These are phyloP conservation scores for Amblyopsis rosae DNA, from an alignment of 2,113 vertebrate genomes.

Conservation along the genomic window DNA sequence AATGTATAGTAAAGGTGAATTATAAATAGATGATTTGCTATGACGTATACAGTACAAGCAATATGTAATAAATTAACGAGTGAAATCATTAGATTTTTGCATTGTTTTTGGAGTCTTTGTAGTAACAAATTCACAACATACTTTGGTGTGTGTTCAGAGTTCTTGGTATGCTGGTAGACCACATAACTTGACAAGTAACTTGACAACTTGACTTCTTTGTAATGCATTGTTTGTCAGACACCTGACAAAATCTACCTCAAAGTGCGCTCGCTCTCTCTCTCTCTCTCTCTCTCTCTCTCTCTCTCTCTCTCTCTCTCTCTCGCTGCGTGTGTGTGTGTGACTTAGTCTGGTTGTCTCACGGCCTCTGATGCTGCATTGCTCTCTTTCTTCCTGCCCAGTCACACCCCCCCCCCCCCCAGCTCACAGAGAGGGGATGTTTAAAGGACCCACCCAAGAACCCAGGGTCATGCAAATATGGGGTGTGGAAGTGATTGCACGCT, in stretches of 20 bases:
- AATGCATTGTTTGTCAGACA: conserved; percentile 13
- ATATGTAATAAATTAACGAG: conserved; percentile 40
- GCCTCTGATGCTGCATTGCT: too few relatives aligned
- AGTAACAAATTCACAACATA: too few relatives aligned
- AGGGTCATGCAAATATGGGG: conserved; percentile 38
- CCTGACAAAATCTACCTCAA: neutral
- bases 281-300: neutral
- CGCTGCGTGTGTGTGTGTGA: too few relatives aligned
- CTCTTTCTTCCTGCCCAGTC: neutral
- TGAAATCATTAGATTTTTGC: neutral
- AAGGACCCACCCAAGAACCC: conserved; percentile 43
- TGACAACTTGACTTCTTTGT: neutral
- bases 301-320: neutral
- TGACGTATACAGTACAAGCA: conserved; percentile 15
- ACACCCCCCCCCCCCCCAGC: conserved; percentile 7
- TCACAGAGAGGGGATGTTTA: conserved; percentile 56
- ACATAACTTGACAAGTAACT: too few relatives aligned
- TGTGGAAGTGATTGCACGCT: conserved; percentile 39
- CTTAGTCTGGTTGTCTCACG: too few relatives aligned
- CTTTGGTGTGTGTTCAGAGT: too few relatives aligned
- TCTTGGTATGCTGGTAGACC: too few relatives aligned
- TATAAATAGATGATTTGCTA: conserved; percentile 11
- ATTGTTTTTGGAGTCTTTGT: neutral
- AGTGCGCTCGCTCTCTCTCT: neutral
- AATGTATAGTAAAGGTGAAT: conserved; percentile 34